These are phyloP conservation scores for Conops quadrifasciatus DNA, from an alignment of 2,888 invertebrate species.

Conservation along the genomic window DNA sequence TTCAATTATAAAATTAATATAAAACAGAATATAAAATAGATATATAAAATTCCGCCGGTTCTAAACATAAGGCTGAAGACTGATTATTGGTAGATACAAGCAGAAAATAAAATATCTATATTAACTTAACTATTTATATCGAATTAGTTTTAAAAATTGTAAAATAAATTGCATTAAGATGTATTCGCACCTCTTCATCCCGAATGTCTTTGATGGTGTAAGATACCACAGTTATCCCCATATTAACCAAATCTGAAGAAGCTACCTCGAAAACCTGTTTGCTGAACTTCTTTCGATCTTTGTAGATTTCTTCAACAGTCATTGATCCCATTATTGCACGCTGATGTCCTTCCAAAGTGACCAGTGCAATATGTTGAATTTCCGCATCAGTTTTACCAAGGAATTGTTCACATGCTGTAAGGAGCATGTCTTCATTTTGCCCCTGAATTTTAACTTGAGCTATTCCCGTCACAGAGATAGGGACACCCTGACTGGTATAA, in stretches of 20 bases:
- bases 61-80: too few species aligned
- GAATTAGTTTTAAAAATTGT: neutral
- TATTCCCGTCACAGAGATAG: slow-evolving; percentile 96
- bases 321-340: slow-evolving; percentile 96
- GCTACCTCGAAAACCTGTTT: slow-evolving; percentile 95
- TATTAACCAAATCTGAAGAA: slow-evolving; percentile 92
- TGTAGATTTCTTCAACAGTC: slow-evolving; percentile 97
- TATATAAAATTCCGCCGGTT: too few species aligned
- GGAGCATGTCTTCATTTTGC: slow-evolving; percentile 77
- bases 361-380: slow-evolving; percentile 90
- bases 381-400: slow-evolving; percentile 87
- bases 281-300: slow-evolving; percentile 94
- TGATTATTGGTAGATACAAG: too few species aligned
- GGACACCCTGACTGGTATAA: slow-evolving; percentile 95
- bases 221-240: slow-evolving; percentile 95
- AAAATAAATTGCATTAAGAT: slow-evolving; percentile 55
- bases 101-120: too few species aligned
- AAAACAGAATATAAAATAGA: too few species aligned
- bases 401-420: slow-evolving; percentile 92
- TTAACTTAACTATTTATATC: neutral
- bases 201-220: slow-evolving; percentile 94
- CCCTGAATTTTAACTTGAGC: slow-evolving; percentile 91
- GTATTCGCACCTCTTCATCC: slow-evolving; percentile 83
- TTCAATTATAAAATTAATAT: too few species aligned
- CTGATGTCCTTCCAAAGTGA: slow-evolving; percentile 93